phyloP scores from a whole-genome alignment of 2,888 invertebrate species.

The Griposia aprilina region DNA sequence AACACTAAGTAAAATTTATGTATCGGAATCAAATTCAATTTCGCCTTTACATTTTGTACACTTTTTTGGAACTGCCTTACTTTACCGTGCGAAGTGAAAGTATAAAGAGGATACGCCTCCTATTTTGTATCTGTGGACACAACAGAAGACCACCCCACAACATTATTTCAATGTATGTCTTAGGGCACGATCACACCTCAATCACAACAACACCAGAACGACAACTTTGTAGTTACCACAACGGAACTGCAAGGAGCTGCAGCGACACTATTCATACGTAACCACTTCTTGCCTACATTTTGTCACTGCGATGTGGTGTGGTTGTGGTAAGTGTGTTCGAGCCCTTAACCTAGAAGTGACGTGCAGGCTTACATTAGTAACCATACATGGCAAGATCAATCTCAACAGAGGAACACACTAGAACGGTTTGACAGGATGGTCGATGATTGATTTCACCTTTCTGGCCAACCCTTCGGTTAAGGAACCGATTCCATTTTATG shows the following conservation, averaged over 20 bases:
- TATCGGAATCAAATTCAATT: conserved; percentile 90
- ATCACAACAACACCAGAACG: not conserved
- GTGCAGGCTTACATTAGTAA: not conserved
- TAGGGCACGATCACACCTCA: not conserved
- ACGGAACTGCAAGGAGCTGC: not conserved
- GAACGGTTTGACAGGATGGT: not conserved
- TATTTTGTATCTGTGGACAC: conserved; percentile 1
- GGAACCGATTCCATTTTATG: not conserved
- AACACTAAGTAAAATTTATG: conserved; percentile 90
- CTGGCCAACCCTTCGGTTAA: not conserved
- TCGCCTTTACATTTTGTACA: conserved; percentile 89
- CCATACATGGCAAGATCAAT: not conserved
- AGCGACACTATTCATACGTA: not conserved
- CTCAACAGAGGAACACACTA: not conserved
- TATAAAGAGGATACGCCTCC: conserved; percentile 75
- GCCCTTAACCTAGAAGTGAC: not conserved
- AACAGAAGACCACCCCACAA: not conserved
- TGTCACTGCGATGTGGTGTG: not conserved
- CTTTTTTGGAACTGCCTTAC: conserved; percentile 84
- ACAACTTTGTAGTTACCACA: not conserved
- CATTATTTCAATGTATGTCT: not conserved
- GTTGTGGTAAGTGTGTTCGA: not conserved
- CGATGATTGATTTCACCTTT: not conserved
- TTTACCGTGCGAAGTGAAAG: conserved; percentile 75
- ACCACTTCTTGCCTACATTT: not conserved